Evolutionary conservation across 2,888 invertebrate genomes (phyloP).

Genomic region (Drosophila pseudotakahashii): DNA sequence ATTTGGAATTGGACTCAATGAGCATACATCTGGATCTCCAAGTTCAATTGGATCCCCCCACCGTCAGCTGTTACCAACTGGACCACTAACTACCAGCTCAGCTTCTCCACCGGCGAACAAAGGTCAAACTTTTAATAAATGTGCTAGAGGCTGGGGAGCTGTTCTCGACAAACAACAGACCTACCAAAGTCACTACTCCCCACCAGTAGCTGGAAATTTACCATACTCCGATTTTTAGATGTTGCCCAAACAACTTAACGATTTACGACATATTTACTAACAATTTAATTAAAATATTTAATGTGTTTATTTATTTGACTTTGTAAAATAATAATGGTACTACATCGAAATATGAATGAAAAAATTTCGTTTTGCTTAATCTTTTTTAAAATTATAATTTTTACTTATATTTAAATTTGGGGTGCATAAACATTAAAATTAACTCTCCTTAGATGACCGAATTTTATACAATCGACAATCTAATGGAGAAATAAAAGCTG

Average conservation of each 20-base stretch:
- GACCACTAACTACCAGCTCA: slow-evolving; percentile 23
- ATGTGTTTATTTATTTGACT: slow-evolving; percentile 64
- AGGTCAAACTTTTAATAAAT: slow-evolving; percentile 90
- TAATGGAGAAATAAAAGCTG: too few relatives aligned
- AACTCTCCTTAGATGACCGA: too few relatives aligned
- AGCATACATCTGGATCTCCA: slow-evolving; percentile 17
- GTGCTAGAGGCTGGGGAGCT: slow-evolving; percentile 91
- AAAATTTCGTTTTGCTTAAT: not conserved
- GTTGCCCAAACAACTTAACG: slow-evolving; percentile 30
- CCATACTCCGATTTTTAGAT: slow-evolving; percentile 77
- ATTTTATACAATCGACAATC: too few relatives aligned
- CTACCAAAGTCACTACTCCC: slow-evolving; percentile 8
- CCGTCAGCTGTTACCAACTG: slow-evolving; percentile 17
- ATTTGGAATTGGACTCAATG: slow-evolving; percentile 44
- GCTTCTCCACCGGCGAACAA: slow-evolving; percentile 25
- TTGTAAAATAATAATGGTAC: slow-evolving; percentile 48
- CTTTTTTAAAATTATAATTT: not conserved
- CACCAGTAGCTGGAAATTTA: slow-evolving; percentile 41
- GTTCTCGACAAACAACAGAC: slow-evolving; percentile 16
- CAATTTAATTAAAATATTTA: slow-evolving; percentile 18
- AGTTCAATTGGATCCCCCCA: slow-evolving; percentile 19
- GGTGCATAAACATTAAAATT: too few relatives aligned
- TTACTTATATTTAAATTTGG: not conserved
- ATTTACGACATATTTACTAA: slow-evolving; percentile 49
- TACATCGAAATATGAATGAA: slow-evolving; percentile 1